Evolutionary conservation across 2,113 vertebrate species (phyloP), one percentile per base, ranked within the genome.

Genomic region (Bothrops jararaca): DNA sequence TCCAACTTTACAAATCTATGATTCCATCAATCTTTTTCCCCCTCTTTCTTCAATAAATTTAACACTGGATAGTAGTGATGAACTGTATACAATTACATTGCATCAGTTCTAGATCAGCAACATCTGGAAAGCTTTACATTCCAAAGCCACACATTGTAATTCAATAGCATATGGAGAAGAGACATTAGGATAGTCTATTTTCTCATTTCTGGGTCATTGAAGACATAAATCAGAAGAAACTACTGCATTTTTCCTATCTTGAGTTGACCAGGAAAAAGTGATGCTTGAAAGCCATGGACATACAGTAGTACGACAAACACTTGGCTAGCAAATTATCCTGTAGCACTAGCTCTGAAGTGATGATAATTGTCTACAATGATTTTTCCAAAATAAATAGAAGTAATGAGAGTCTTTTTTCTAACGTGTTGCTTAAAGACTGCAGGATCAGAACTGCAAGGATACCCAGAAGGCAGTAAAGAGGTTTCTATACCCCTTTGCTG

Each of bases 301-400:
- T 8, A 64, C 11, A 64, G 60, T 64, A 74, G n/a, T 39, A 39
- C 39, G 15, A 80, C 69, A 39, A 69, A 34, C n/a, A 80, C n/a
- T 39, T 6, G 18, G n/a, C 34, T 15, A 80, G 15, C 6, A 1
- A 20, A 39, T 80, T 80, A 80, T 20, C 34, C n/a, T 20, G 1
- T 39, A 34, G 18, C 13, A 20, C 6, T 20, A 7, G n/a, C 15
- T 20, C 6, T 80, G 34, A 39, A 80, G 18, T 39, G n/a, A 80
- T 20, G 15, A 80, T 80, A 39, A 80, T 39, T 80, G n/a, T 39
- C 69, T 39, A 20, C 69, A 80, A 80, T 39, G 15, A 3, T 15
- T 48, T 86, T 48, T 39, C 74, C 85, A 94, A 94, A 96, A 93
- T 53, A 88, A 24, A 57, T 94, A 95, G 48, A 91, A 89, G n/a